Percentiles rank a stretch among this genome's conserved stretches.
Conservation (phyloP, 2,113 vertebrate genomes). For the Lampris incognitus region DNA sequence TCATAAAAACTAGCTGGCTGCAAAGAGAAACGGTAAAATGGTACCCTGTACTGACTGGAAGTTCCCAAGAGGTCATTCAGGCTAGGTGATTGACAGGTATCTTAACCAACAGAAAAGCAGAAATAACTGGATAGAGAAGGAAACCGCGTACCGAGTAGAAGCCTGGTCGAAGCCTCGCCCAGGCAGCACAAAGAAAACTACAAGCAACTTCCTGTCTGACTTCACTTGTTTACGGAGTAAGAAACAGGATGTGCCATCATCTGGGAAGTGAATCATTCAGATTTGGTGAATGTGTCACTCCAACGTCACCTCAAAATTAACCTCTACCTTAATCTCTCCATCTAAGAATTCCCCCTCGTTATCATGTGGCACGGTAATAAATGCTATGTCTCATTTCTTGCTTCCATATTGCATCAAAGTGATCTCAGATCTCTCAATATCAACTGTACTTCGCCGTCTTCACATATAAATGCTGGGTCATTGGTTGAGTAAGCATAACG, state of each 20-base stretch:
- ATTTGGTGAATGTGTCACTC: constrained; percentile 40
- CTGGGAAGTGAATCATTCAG: constrained; percentile 62
- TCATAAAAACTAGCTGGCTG: not conserved
- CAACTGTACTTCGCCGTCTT: no score
- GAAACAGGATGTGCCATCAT: constrained; percentile 75
- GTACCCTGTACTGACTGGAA: not conserved
- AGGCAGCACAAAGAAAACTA: constrained; percentile 48
- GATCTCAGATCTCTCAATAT: not conserved
- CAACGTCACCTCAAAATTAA: constrained; percentile 30
- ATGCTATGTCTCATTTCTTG: constrained; percentile 1
- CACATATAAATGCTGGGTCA: not conserved
- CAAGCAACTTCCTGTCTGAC: constrained; percentile 59
- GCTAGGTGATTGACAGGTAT: constrained; percentile 5
- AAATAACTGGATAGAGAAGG: constrained; percentile 20
- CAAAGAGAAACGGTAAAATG: not conserved
- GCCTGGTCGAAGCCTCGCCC: not conserved
- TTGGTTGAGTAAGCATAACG: not conserved
- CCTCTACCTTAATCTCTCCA: constrained; percentile 19
- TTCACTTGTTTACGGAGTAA: constrained; percentile 70
- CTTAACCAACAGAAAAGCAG: constrained; percentile 26
- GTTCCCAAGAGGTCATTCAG: constrained; percentile 9
- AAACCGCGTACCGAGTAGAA: not conserved
- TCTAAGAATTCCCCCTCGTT: constrained; percentile 29
- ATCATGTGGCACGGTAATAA: constrained; percentile 16
- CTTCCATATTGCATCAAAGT: not conserved